phyloP scores from a whole-genome alignment of 92 coral and sea anemone species.

The Ricordea florida region DNA sequence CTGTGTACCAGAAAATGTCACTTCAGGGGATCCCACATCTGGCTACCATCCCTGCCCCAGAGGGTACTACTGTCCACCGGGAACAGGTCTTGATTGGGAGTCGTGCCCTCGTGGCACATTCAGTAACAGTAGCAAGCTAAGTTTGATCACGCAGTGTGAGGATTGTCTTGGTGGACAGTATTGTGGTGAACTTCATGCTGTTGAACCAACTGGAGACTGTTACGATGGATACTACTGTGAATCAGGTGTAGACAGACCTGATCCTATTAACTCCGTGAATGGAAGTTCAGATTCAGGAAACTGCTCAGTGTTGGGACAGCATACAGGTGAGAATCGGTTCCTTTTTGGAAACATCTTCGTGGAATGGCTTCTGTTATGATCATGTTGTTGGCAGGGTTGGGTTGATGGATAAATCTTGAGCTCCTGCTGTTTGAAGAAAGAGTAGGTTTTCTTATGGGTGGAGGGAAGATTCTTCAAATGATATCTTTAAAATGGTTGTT shows the following conservation, averaged over 20 bases:
- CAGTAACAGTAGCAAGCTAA: slow-evolving; percentile 72
- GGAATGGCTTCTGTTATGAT: no score
- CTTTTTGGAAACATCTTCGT: not conserved
- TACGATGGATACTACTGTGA: slow-evolving; percentile 86
- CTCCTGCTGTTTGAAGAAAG: no score
- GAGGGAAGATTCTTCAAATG: no score
- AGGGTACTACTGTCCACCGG: slow-evolving; percentile 92
- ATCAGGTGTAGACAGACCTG: slow-evolving; percentile 86
- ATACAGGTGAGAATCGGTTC: slow-evolving; percentile 86
- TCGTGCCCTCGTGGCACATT: slow-evolving; percentile 91
- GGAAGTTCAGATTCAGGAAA: slow-evolving; percentile 77
- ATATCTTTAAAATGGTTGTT: no score
- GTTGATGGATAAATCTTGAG: no score
- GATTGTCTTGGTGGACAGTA: slow-evolving; percentile 88
- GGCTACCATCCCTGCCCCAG: slow-evolving; percentile 89
- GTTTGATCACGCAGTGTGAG: slow-evolving; percentile 80
- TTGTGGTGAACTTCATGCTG: slow-evolving; percentile 76
- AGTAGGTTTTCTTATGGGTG: no score
- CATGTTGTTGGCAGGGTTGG: no score
- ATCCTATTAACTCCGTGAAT: slow-evolving; percentile 70
- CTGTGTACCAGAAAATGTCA: slow-evolving; percentile 93
- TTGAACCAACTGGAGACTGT: slow-evolving; percentile 68
- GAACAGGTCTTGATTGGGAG: slow-evolving; percentile 95
- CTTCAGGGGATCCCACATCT: slow-evolving; percentile 91
- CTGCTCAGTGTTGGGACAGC: slow-evolving; percentile 77